These are phyloP conservation scores for Diplodus puntazzo DNA, from an alignment of 2,797 vertebrate species.

Conservation along the genomic window DNA sequence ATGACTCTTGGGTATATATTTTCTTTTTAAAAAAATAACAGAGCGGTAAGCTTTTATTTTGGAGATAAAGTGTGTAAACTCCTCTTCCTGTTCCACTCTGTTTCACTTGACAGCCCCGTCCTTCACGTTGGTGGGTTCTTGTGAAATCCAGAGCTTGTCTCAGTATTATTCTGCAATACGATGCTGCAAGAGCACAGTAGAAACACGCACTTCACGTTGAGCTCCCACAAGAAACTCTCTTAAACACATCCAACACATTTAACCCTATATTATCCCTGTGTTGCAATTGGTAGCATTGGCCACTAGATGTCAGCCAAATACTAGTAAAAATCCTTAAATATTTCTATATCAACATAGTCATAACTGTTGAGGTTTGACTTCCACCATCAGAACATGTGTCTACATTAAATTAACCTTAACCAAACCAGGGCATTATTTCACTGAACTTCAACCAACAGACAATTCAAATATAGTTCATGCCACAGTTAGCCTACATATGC, in stretches of 20 bases:
- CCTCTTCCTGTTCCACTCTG: not conserved
- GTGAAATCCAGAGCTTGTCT: conserved; percentile 14
- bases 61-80: fast-evolving
- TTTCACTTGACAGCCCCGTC: not conserved
- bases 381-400: not conserved
- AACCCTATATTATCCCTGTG: too few species aligned
- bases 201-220: not conserved
- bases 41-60: conserved; percentile 26
- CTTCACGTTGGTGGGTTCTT: conserved; percentile 11
- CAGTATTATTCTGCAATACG: not conserved
- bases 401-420: not conserved
- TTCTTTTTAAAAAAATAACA: not conserved
- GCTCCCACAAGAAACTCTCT: not conserved
- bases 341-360: not conserved
- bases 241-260: not conserved
- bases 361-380: not conserved
- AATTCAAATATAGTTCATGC: not conserved
- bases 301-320: conserved; percentile 68
- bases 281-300: conserved; percentile 26
- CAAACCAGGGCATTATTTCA: not conserved
- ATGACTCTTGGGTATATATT: fast-evolving
- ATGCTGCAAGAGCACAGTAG: not conserved
- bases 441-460: not conserved
- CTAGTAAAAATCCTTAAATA: not conserved
- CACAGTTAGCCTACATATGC: not conserved